Percentiles rank a stretch among this genome's conserved stretches.
phyloP scores from a whole-genome alignment of 2,888 invertebrate species.

The Eupithecia inturbata region DNA sequence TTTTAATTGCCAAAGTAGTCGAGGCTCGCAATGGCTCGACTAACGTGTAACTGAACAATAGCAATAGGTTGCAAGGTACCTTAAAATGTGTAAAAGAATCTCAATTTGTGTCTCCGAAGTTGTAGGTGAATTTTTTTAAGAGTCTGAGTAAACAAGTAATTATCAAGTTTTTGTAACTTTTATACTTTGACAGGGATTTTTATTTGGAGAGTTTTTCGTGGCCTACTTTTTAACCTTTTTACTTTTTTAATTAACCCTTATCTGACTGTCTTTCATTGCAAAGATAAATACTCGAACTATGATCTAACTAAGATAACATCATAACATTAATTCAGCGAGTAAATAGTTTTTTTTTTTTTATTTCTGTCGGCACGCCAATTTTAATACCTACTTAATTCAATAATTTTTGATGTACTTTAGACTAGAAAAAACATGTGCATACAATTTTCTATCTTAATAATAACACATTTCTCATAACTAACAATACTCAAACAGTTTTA shows the following conservation, averaged over 20 bases:
- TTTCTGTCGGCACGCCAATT: too few relatives aligned
- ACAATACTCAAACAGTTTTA: not conserved
- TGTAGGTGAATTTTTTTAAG: slow-evolving; percentile 48
- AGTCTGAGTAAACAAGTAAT: slow-evolving; percentile 31
- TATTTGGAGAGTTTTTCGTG: slow-evolving; percentile 1
- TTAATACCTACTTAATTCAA: not conserved
- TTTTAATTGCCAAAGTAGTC: not conserved
- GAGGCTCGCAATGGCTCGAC: not conserved
- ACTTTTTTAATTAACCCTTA: slow-evolving; percentile 12
- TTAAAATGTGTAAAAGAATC: slow-evolving; percentile 45
- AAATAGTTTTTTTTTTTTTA: not conserved
- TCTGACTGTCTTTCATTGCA: not conserved
- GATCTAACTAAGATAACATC: not conserved
- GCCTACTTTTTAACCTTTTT: not conserved
- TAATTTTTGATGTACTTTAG: not conserved
- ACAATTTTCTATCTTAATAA: not conserved
- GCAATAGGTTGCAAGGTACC: slow-evolving; percentile 6
- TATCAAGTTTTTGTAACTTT: slow-evolving; percentile 32
- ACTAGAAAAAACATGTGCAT: not conserved
- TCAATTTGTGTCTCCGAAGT: slow-evolving; percentile 76
- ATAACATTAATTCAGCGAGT: not conserved
- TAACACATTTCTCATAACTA: not conserved
- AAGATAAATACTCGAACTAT: not conserved
- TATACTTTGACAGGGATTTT: slow-evolving; percentile 20
- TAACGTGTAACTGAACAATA: not conserved